Base-by-base conservation (phyloP, 2,888 invertebrate species). In the Mechanitis messenoides region DNA sequence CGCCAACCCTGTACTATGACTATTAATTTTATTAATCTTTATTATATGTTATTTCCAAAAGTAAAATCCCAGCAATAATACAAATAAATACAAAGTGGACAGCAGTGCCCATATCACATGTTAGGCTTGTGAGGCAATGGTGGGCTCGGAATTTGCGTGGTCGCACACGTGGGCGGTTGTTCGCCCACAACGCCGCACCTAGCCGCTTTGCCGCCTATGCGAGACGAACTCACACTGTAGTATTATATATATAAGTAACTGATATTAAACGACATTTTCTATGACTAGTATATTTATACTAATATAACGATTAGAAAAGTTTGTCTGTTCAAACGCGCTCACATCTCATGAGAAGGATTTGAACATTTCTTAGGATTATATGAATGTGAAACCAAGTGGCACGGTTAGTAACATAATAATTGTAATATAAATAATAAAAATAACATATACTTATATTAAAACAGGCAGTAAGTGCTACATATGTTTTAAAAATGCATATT, bases 71-170 rank as follows among this genome's bases (percentile, higher is more conserved):
- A 9, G 9, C 2, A 7, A 9, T 50, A 31, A 11, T 31, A 31
- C 28, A 31, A 50, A 50, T 31, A n/a, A 7, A 31, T 50, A 9
- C 11, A 20, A 7, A 55, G 55, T 20, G 35, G 42, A 55, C 38
- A 55, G 38, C 42, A 55, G 58, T 42, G 50, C 33, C 7, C 9
- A 31, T 31, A 47, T 47, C 38, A 58, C 45, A 59, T 64, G 53
- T 61, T 60, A 65, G 58, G 59, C 58, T 54, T 63, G 66, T 62
- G 58, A 53, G 64, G 66, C 58, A 63, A 45, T 57, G 58, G 45
- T 45, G 84, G 83, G 83, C 75, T 85, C 76, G 84, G 85, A 87
- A 87, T 88, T 86, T 71, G 87, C 87, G 77, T 74, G 78, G 76
- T 75, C 74, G 76, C 72, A 67, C 64, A 81, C 78, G 84, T 81